phyloP scores from a whole-genome alignment of 2,113 vertebrate genomes.

The Bungarus multicinctus region DNA sequence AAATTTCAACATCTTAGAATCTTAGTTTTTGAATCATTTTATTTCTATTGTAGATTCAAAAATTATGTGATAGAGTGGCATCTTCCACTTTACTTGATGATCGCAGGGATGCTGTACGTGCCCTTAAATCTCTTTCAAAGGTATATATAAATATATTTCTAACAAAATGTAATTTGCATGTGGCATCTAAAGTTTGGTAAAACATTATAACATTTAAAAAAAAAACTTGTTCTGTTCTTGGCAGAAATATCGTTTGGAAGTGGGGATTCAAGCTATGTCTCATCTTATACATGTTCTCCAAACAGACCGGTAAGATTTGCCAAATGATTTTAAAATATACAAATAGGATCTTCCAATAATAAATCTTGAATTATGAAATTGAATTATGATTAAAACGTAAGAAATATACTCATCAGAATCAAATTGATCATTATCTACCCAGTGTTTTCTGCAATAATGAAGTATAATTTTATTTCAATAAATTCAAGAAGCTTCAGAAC shows the following conservation, averaged over 20 bases:
- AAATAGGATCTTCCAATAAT: rapidly evolving
- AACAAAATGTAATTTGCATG: not conserved
- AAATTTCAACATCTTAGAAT: not conserved
- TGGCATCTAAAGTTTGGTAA: not conserved
- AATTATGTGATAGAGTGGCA: conserved; percentile 92
- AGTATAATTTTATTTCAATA: not conserved
- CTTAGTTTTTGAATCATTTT: not conserved
- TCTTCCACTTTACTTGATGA: conserved; percentile 96
- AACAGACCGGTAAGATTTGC: conserved; percentile 84
- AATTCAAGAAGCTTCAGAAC: not conserved
- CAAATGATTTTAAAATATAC: rapidly evolving
- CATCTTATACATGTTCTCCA: conserved; percentile 91
- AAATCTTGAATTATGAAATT: not conserved
- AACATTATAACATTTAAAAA: rapidly evolving
- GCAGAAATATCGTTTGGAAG: conserved; percentile 95
- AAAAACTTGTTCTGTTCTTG: conserved; percentile 2
- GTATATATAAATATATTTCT: not conserved
- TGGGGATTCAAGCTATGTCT: conserved; percentile 92
- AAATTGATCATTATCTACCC: not conserved
- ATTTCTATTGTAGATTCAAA: conserved; percentile 83
- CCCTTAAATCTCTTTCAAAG: conserved; percentile 91
- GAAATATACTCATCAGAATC: not conserved
- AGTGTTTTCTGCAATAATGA: not conserved
- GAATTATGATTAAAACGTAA: not conserved
- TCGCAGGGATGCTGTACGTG: conserved; percentile 92